These are phyloP conservation scores for Lithophane socia DNA, from an alignment of 2,888 invertebrate species.

Conservation along the genomic window DNA sequence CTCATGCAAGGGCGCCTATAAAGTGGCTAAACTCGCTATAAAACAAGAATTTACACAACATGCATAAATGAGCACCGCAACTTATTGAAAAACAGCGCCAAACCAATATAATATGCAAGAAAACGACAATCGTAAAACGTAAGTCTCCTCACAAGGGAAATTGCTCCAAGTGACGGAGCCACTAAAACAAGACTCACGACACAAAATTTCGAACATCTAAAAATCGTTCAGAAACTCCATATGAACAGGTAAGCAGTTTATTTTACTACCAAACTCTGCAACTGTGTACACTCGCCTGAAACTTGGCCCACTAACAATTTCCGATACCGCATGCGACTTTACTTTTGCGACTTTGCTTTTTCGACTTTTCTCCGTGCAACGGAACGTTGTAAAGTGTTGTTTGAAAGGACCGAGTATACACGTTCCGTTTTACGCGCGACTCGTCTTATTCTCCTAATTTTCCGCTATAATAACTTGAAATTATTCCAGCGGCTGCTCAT, in stretches of 20 bases:
- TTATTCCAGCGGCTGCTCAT: slow-evolving; percentile 66
- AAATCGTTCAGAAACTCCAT: slow-evolving; percentile 46
- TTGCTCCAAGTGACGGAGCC: slow-evolving; percentile 41
- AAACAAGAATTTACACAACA: slow-evolving; percentile 12
- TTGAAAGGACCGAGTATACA: slow-evolving; percentile 61
- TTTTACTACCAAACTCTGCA: slow-evolving; percentile 54
- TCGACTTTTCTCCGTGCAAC: slow-evolving; percentile 17
- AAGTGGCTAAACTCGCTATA: neutral
- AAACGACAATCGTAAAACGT: slow-evolving; percentile 54
- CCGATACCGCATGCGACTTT: slow-evolving; percentile 47
- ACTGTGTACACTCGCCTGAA: slow-evolving; percentile 44
- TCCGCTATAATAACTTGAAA: slow-evolving; percentile 72
- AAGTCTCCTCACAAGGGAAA: slow-evolving; percentile 58
- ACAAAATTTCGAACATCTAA: slow-evolving; percentile 46
- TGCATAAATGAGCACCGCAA: slow-evolving; percentile 8
- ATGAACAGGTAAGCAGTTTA: slow-evolving; percentile 50
- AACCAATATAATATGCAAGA: slow-evolving; percentile 47
- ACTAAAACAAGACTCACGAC: slow-evolving; percentile 47
- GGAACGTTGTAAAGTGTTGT: slow-evolving; percentile 53
- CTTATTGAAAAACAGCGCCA: slow-evolving; percentile 26
- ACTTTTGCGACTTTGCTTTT: slow-evolving; percentile 33
- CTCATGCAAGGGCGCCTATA: neutral
- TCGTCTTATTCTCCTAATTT: slow-evolving; percentile 72
- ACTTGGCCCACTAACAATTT: slow-evolving; percentile 46
- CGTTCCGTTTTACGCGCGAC: slow-evolving; percentile 69